phyloP scores from a whole-genome alignment of 2,797 vertebrate species.

The Spondyliosoma cantharus region DNA sequence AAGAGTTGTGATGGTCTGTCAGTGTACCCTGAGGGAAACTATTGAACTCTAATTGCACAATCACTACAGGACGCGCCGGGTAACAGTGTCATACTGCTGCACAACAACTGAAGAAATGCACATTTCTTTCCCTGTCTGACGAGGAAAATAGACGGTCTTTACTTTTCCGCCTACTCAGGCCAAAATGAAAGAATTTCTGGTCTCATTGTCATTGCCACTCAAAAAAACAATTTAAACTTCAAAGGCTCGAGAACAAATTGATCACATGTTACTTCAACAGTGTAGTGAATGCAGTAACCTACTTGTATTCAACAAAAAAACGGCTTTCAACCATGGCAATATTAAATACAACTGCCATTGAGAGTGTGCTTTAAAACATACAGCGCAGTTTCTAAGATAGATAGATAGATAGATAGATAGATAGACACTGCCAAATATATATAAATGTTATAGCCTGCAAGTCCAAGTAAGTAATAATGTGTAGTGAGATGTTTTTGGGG shows the following conservation, averaged over 20 bases:
- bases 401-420: slow-evolving; percentile 1
- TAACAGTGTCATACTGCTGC: slow-evolving; percentile 29
- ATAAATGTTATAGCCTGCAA: not conserved
- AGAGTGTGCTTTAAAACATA: slow-evolving; percentile 1
- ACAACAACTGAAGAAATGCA: slow-evolving; percentile 25
- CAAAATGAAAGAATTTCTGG: slow-evolving; percentile 40
- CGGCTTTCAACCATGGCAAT: slow-evolving; percentile 18
- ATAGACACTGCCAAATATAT: not conserved
- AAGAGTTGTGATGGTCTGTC: slow-evolving; percentile 51
- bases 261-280: slow-evolving; percentile 40
- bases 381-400: not conserved
- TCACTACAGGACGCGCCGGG: slow-evolving; percentile 23
- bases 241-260: slow-evolving; percentile 59
- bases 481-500: not conserved
- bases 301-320: slow-evolving; percentile 41
- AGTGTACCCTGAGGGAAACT: slow-evolving; percentile 24
- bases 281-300: slow-evolving; percentile 27
- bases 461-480: not conserved
- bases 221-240: slow-evolving; percentile 56
- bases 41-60: slow-evolving; percentile 53
- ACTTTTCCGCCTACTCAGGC: slow-evolving; percentile 16
- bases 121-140: not conserved
- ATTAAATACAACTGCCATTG: slow-evolving; percentile 10
- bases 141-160: slow-evolving; percentile 23
- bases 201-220: slow-evolving; percentile 45